A percentile compares a stretch with the other conserved stretches of the same genome.
Conservation (phyloP, 2,888 invertebrate species). For the Cheilosia variabilis region DNA sequence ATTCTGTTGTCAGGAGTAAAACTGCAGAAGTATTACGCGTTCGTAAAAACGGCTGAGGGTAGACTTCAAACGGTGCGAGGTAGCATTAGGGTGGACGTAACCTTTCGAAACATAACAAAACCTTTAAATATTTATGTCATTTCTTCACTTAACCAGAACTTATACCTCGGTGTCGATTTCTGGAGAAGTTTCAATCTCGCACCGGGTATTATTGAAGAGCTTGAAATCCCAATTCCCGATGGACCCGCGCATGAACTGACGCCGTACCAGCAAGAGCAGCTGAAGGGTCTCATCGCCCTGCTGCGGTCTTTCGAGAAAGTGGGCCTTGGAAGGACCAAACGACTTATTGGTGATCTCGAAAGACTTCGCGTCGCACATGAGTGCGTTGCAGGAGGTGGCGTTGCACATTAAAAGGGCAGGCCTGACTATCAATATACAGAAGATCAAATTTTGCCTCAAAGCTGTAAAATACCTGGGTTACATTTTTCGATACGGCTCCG, state of each 20-base stretch:
- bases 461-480: constrained; percentile 27
- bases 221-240: no score
- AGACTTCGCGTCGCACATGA: constrained; percentile 16
- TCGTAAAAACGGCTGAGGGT: no score
- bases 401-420: constrained; percentile 15
- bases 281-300: not conserved
- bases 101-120: no score
- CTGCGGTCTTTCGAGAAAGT: not conserved
- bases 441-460: constrained; percentile 63
- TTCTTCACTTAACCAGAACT: no score
- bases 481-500: not conserved
- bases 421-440: constrained; percentile 52
- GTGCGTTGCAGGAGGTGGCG: not conserved
- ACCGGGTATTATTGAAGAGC: no score
- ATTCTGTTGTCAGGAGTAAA: no score
- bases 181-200: no score
- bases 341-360: constrained; percentile 3
- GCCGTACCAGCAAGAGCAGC: not conserved
- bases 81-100: no score
- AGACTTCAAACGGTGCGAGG: no score
- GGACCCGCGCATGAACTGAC: no score
- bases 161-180: no score
- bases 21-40: not conserved
- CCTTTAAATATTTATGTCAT: not conserved
- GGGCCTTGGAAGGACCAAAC: not conserved